phyloP scores from a whole-genome alignment of 2,797 vertebrate species.

The Cephalopachus bancanus region DNA sequence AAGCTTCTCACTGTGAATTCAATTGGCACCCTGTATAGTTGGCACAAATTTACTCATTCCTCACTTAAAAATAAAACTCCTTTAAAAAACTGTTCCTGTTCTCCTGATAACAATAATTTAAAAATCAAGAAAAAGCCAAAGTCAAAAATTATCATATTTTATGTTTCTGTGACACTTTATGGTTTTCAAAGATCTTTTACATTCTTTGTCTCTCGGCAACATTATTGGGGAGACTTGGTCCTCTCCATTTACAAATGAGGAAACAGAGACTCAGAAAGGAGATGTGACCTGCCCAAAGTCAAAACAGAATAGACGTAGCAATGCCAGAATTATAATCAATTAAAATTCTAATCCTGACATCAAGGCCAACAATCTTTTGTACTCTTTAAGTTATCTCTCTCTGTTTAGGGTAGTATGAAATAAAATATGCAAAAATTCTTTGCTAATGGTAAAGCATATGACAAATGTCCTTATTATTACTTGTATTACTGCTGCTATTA shows the following conservation, averaged over 20 bases:
- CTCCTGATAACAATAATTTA: neutral
- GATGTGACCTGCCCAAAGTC: neutral
- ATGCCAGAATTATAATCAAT: neutral
- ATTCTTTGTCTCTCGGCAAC: neutral
- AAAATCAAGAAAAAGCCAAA: neutral
- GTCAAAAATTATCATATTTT: neutral
- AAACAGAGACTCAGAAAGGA: neutral
- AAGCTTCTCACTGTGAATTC: constrained; percentile 43
- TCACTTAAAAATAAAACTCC: constrained; percentile 62
- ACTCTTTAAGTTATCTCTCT: neutral
- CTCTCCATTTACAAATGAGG: neutral
- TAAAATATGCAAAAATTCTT: neutral
- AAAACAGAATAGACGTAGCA: neutral
- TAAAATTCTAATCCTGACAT: neutral
- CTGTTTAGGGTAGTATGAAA: neutral
- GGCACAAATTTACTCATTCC: neutral
- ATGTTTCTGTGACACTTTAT: neutral
- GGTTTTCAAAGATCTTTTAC: neutral
- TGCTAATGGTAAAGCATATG: neutral
- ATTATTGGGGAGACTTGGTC: neutral
- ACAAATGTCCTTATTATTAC: neutral
- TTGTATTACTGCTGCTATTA: neutral
- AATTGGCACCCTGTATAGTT: neutral
- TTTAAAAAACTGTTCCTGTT: constrained; percentile 3
- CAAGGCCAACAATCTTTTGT: neutral